phyloP scores from a whole-genome alignment of 35 echinoderm and acorn worm species.

The Hemicentrotus pulcherrimus region DNA sequence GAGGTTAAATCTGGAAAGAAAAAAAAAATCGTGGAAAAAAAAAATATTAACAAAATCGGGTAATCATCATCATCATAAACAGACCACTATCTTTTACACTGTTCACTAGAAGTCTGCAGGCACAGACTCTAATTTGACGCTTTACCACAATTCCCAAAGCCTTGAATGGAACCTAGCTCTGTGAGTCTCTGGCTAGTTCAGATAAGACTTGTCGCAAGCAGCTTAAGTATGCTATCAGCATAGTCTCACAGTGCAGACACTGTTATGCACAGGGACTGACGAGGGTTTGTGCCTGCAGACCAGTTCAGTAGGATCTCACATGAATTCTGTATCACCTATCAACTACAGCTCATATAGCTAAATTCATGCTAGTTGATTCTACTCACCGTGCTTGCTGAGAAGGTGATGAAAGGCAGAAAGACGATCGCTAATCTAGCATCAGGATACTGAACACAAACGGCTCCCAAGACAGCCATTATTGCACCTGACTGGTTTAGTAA shows the following conservation, averaged over 20 bases:
- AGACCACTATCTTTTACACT: too few relatives aligned
- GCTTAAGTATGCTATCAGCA: too few relatives aligned
- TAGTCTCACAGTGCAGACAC: too few relatives aligned
- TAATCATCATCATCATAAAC: too few relatives aligned
- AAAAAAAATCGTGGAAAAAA: too few relatives aligned
- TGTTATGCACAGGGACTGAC: too few relatives aligned
- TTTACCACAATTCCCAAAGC: too few relatives aligned
- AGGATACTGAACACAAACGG: constrained; percentile 81
- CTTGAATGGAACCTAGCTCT: neutral
- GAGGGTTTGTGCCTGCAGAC: too few relatives aligned
- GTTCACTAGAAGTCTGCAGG: neutral
- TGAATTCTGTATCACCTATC: neutral
- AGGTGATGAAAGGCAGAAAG: constrained; percentile 94
- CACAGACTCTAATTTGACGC: too few relatives aligned
- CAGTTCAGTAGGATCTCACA: neutral
- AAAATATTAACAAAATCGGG: too few relatives aligned
- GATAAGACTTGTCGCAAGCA: neutral
- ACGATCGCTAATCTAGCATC: constrained; percentile 85
- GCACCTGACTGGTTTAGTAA: constrained; percentile 73
- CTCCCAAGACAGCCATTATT: constrained; percentile 91
- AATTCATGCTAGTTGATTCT: neutral
- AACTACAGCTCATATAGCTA: neutral
- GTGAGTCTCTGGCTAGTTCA: neutral
- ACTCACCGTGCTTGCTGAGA: constrained; percentile 96
- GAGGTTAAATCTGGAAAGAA: too few relatives aligned